Conservation (phyloP, 2,113 vertebrate species). For the Seriola dumerili region DNA sequence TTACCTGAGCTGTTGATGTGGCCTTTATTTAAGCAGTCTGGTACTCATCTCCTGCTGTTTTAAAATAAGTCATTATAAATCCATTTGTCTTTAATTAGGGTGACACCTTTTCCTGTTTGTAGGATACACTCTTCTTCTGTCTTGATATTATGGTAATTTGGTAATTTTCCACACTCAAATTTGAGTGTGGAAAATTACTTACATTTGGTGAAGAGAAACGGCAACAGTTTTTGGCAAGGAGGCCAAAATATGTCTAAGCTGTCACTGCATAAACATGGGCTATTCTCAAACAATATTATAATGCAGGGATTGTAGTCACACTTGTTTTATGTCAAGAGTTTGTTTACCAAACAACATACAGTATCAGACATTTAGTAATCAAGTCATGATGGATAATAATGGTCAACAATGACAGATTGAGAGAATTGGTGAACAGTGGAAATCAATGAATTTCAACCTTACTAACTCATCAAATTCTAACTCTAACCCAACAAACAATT, state of each 20-base stretch:
- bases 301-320: not conserved
- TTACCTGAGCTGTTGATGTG: constrained; percentile 28
- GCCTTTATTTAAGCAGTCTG: constrained; percentile 18
- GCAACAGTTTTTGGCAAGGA: not conserved
- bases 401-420: not conserved
- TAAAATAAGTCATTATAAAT: constrained; percentile 34
- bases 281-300: not conserved
- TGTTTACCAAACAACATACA: not conserved
- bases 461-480: not conserved
- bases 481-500: not conserved
- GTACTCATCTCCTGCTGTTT: constrained; percentile 41
- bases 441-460: not conserved
- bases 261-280: not conserved
- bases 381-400: not conserved
- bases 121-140: constrained; percentile 8
- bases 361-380: not conserved
- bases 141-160: constrained; percentile 39
- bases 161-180: constrained; percentile 12
- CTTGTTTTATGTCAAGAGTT: not conserved
- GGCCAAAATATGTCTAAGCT: not conserved
- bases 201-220: not conserved
- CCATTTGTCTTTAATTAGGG: constrained; percentile 52
- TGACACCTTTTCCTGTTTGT: constrained; percentile 48
- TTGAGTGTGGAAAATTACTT: not conserved
- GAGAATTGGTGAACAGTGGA: not conserved